Base-by-base conservation (phyloP, 64 coral and sea anemone species). In the Platygyra sinensis region DNA sequence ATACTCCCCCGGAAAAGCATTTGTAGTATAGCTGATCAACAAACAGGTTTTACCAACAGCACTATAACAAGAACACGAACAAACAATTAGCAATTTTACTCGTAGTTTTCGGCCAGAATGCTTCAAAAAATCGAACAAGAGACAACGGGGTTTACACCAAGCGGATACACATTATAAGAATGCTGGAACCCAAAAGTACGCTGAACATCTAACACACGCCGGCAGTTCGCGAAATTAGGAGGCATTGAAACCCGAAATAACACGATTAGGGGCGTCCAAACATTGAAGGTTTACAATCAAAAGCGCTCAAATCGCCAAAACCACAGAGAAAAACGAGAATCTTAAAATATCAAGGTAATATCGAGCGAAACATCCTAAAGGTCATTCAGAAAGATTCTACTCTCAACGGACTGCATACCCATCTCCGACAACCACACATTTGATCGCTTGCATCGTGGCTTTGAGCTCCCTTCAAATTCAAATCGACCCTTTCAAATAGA, bases 1-100 rank as follows among this genome's bases (percentile, higher is more conserved):
- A 87, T 98, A 98, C 90, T 98, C 96, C 75, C 96, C 96, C 18
- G 96, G 96, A 88, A 98, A 98, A 17, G 90, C 93, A 90, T 95
- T 95, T 16, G 93, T 94, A 18, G 90, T 93, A 49, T 98, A 98
- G 29, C 90, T 98, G 90, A 98, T 93, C 29, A 98, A 62, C 77
- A 98, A 88, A 54, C 93, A 98, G 18, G 96, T 98, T 86, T 98
- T 98, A 82, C 96, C 96, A 15, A 98, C 96, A 71, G 96, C 96
- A 71, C 96, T 98, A 88, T 39, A 76, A 89, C 67, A 42, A 8
- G 54, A 88, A 84, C 60, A 61, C 80, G 77, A 62, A 19, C n/a
- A 72, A 19, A 72, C 86, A 29, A 32, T 92, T 88, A 91, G 81
- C 16, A 88, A 88, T n/a, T 59, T 64, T 7, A 61, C 30, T 1